Percentiles rank a stretch among this genome's conserved stretches.
Evolutionary conservation across 1,140 invertebrate genomes (phyloP).

Genomic region (Eurosta solidaginis): DNA sequence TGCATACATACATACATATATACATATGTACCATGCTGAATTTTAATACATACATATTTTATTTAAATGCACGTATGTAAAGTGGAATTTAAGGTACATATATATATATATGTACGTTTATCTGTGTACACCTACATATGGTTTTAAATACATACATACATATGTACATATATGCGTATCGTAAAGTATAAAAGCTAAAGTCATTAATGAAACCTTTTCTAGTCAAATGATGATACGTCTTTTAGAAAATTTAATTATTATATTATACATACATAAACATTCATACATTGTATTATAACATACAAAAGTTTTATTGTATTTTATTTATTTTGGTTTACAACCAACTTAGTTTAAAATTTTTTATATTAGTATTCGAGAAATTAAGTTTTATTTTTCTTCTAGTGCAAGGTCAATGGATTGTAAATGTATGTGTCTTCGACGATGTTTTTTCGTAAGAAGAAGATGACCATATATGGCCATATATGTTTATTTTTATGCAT

Average conservation of each 20-base stretch:
- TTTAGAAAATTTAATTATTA: slow-evolving; percentile 22
- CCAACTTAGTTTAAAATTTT: slow-evolving; percentile 8
- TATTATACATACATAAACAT: neutral
- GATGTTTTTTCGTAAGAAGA: no score
- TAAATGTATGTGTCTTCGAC: no score
- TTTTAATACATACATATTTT: no score
- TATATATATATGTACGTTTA: no score
- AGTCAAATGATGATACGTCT: slow-evolving; percentile 16
- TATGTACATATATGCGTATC: neutral
- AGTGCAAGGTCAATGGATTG: neutral
- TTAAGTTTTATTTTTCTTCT: neutral
- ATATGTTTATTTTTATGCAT: neutral
- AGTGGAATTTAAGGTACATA: no score
- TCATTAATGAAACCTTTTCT: slow-evolving; percentile 2
- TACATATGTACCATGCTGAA: no score
- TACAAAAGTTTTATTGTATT: neutral
- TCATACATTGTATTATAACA: no score
- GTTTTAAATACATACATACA: no score
- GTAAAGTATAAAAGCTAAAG: neutral
- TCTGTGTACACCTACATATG: no score
- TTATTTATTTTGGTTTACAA: neutral
- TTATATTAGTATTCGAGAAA: neutral
- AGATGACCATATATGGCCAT: no score
- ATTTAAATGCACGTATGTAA: no score
- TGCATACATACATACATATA: neutral